Conservation (phyloP, 2,797 vertebrate species). For the Anguilla marmorata region DNA sequence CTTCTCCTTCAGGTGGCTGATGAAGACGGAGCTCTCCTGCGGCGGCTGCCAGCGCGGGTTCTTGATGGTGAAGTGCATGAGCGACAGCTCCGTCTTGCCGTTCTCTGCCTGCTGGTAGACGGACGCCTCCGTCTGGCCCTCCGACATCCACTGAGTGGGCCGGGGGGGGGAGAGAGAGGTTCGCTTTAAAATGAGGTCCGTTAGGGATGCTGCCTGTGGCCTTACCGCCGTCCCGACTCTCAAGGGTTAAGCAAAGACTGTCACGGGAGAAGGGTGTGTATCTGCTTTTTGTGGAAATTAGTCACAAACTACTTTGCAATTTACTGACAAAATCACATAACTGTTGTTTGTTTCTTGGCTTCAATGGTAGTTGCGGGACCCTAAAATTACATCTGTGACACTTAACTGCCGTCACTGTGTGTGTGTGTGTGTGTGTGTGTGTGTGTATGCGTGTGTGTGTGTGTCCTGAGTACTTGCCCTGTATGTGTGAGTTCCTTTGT, state of each 20-base stretch:
- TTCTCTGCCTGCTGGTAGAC: conserved; percentile 98
- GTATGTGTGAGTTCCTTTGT: too few relatives aligned
- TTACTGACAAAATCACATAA: not conserved
- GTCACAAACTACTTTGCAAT: too few relatives aligned
- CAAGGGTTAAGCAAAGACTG: not conserved
- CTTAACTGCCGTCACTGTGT: not conserved
- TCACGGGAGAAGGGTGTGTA: not conserved
- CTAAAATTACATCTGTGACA: not conserved
- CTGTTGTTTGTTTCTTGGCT: not conserved
- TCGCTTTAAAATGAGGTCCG: not conserved
- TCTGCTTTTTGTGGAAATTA: not conserved
- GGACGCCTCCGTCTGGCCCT: conserved; percentile 93
- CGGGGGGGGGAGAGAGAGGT: too few relatives aligned
- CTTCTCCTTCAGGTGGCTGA: conserved; percentile 92
- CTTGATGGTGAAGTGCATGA: conserved; percentile 99
- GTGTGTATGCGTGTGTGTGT: too few relatives aligned
- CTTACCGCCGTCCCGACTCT: not conserved
- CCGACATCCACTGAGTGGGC: conserved; percentile 87
- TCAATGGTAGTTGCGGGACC: not conserved
- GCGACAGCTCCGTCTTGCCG: conserved; percentile 93
- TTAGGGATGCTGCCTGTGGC: not conserved
- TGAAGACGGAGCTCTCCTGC: conserved; percentile 91
- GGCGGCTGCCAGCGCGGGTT: conserved; percentile 98
- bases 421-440: too few relatives aligned
- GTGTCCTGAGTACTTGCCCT: too few relatives aligned